These are phyloP conservation scores for Nymphalis c-album DNA, from an alignment of 2,888 invertebrate species.

Conservation along the genomic window DNA sequence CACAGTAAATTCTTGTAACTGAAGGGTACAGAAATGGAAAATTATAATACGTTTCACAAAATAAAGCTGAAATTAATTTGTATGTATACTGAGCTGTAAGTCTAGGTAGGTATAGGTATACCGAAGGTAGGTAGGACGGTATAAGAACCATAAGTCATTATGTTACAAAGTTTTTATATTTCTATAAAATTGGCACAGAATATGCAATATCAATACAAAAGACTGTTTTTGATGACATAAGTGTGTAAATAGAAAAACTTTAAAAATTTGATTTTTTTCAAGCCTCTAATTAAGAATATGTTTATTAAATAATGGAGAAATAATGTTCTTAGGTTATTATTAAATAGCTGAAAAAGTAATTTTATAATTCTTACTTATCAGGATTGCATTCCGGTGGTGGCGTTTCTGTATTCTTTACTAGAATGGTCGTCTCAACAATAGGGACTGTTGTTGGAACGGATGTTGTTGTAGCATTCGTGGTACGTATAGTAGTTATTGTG, in stretches of 20 bases:
- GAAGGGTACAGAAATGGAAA: background rate
- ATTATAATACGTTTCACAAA: background rate
- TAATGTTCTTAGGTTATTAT: background rate
- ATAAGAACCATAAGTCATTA: too few relatives aligned
- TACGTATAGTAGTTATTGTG: conserved; percentile 21
- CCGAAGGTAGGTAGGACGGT: too few relatives aligned
- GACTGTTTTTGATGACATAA: too few relatives aligned
- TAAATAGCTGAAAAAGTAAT: background rate
- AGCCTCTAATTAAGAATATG: background rate
- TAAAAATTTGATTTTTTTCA: too few relatives aligned
- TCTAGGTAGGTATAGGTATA: too few relatives aligned
- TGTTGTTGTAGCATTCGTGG: background rate
- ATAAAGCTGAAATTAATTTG: too few relatives aligned
- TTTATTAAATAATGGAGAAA: background rate
- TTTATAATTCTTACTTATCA: conserved; percentile 52
- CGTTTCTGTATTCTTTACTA: conserved; percentile 51
- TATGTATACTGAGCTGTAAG: too few relatives aligned
- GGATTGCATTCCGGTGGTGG: conserved; percentile 69
- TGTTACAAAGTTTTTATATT: too few relatives aligned
- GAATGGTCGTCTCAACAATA: conserved; percentile 15
- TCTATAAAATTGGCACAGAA: too few relatives aligned
- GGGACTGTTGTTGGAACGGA: conserved; percentile 9
- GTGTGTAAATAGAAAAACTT: too few relatives aligned
- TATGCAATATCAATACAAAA: too few relatives aligned
- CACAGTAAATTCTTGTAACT: conserved; percentile 70